Conservation (phyloP, 2,113 vertebrate genomes). For the Syngnathus scovelli region DNA sequence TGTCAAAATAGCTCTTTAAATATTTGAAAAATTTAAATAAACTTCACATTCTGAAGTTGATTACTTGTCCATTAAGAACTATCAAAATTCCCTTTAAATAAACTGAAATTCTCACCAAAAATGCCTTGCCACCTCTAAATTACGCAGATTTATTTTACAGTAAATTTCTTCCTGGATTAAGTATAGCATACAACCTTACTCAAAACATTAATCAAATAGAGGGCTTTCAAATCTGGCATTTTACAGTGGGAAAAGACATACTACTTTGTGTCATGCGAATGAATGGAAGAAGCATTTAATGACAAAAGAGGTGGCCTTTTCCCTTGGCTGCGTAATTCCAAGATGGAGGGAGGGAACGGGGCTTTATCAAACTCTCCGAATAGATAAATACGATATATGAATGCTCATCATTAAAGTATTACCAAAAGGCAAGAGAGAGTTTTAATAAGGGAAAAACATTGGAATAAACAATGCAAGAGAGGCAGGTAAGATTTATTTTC, state of each 20-base stretch:
- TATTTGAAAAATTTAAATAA: background rate
- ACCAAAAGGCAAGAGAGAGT: conserved; percentile 11
- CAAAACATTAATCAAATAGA: conserved; percentile 73
- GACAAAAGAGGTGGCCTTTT: conserved; percentile 69
- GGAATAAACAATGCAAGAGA: background rate
- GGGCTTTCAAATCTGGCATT: conserved; percentile 73
- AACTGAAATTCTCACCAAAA: background rate
- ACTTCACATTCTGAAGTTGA: background rate
- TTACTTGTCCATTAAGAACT: background rate
- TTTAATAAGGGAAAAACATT: background rate
- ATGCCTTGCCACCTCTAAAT: conserved; percentile 35
- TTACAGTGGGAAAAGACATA: conserved; percentile 61
- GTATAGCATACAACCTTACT: conserved; percentile 54
- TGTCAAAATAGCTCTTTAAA: background rate
- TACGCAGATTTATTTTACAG: conserved; percentile 54
- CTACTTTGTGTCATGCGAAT: conserved; percentile 65
- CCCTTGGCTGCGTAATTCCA: conserved; percentile 54
- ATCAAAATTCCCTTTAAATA: background rate
- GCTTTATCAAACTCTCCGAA: conserved; percentile 59
- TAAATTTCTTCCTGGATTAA: conserved; percentile 60
- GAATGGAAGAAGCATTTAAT: conserved; percentile 68
- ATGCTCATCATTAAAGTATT: conserved; percentile 36
- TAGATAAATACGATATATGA: conserved; percentile 41
- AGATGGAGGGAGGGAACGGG: conserved; percentile 18
- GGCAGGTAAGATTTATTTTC: conserved; percentile 1